phyloP scores from a whole-genome alignment of 2,888 invertebrate genomes.

The Mimumesa dahlbomi region DNA sequence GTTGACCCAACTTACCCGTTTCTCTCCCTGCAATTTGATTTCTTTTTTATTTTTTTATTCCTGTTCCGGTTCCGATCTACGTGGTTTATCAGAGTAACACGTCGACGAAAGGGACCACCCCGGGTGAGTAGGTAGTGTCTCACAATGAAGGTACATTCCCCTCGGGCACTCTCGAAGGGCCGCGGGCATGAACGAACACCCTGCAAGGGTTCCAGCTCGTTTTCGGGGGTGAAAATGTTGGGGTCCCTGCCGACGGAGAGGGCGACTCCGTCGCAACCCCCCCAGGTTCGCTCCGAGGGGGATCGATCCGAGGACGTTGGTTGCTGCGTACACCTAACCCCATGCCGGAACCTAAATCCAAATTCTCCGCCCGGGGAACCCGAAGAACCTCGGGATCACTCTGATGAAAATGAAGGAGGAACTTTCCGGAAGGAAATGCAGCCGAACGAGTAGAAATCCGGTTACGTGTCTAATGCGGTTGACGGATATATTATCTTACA shows the following conservation, averaged over 20 bases:
- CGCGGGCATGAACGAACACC: conserved; percentile 23
- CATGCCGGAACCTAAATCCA: conserved; percentile 62
- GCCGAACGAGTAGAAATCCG: conserved; percentile 16
- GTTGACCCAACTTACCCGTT: too few species aligned
- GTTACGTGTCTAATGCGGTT: neutral
- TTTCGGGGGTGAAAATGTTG: conserved; percentile 56
- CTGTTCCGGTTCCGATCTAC: conserved; percentile 19
- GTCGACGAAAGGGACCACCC: conserved; percentile 27
- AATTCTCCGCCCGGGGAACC: conserved; percentile 48
- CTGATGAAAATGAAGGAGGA: conserved; percentile 35
- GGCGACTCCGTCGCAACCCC: conserved; percentile 60
- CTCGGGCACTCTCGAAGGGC: conserved; percentile 44
- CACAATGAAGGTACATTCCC: conserved; percentile 51
- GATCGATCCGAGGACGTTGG: conserved; percentile 72
- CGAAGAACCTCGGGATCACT: conserved; percentile 10
- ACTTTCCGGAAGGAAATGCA: conserved; percentile 9
- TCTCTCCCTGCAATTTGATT: too few species aligned
- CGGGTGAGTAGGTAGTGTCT: conserved; percentile 21
- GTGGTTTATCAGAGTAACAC: conserved; percentile 29
- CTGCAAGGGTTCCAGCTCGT: conserved; percentile 49
- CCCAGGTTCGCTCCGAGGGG: conserved; percentile 59
- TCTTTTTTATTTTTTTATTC: conserved; percentile 7
- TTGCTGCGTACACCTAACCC: conserved; percentile 63
- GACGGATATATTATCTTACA: neutral
- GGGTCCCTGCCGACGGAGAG: conserved; percentile 58